These are phyloP conservation scores for Mesopsocus fuscifrons DNA, from an alignment of 2,888 invertebrate species.

Conservation along the genomic window DNA sequence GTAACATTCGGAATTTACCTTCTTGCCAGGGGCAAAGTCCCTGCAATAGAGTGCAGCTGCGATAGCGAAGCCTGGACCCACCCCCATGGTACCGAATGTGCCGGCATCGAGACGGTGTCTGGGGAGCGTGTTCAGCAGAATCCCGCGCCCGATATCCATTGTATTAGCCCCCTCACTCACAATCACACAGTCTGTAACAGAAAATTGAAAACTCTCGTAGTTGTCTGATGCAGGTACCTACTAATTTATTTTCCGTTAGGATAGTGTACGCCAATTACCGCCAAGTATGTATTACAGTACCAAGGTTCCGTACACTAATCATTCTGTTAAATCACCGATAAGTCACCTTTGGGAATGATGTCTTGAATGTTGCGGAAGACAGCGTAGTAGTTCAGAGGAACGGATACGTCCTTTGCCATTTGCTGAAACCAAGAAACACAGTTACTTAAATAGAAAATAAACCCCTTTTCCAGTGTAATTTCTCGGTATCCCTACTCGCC, in stretches of 20 bases:
- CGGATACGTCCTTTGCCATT: constrained; percentile 45
- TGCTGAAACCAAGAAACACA: constrained; percentile 24
- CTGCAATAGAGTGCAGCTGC: constrained; percentile 83
- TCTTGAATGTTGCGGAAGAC: constrained; percentile 71
- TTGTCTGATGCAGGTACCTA: too few species aligned
- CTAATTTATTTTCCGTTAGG: too few species aligned
- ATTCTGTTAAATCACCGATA: constrained; percentile 18
- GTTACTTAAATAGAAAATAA: constrained; percentile 11
- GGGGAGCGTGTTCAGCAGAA: constrained; percentile 66
- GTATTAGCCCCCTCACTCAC: constrained; percentile 97
- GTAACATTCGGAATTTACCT: too few species aligned
- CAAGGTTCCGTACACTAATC: background rate
- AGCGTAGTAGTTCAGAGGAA: constrained; percentile 85
- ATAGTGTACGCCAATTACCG: too few species aligned
- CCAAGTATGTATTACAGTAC: too few species aligned
- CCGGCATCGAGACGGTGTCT: constrained; percentile 82
- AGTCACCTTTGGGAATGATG: constrained; percentile 45
- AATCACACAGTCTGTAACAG: constrained; percentile 63
- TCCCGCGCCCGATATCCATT: constrained; percentile 91
- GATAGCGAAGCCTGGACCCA: constrained; percentile 78
- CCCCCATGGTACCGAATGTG: constrained; percentile 95
- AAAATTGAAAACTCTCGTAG: constrained; percentile 21
- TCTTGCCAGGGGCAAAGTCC: constrained; percentile 57
- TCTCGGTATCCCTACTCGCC: too few species aligned
- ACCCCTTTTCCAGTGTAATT: too few species aligned